phyloP scores from a whole-genome alignment of 2,888 invertebrate genomes.

The Nymphalis urticae region DNA sequence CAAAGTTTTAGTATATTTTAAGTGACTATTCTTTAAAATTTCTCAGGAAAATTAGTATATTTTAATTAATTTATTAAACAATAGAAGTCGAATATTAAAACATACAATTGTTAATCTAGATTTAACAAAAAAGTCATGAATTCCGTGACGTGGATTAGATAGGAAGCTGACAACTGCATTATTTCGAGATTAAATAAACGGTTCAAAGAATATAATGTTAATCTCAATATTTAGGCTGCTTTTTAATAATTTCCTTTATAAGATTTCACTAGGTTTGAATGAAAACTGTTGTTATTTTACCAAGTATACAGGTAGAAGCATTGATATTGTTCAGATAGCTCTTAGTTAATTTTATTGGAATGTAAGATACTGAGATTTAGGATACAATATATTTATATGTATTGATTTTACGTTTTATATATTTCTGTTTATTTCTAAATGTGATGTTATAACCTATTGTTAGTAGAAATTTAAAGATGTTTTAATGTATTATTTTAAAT shows the following conservation, averaged over 20 bases:
- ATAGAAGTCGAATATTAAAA: background rate
- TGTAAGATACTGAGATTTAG: background rate
- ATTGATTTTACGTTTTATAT: too few relatives aligned
- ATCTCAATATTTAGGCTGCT: too few relatives aligned
- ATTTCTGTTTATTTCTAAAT: background rate
- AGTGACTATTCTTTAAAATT: background rate
- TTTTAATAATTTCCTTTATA: too few relatives aligned
- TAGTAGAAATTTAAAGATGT: too few relatives aligned
- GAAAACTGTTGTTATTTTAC: too few relatives aligned
- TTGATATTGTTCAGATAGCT: too few relatives aligned
- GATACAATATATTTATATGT: background rate
- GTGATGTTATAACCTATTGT: too few relatives aligned
- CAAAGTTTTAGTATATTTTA: background rate
- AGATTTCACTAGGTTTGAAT: too few relatives aligned
- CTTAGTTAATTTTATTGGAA: background rate
- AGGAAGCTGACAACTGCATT: background rate
- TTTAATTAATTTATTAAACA: background rate
- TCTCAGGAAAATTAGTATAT: conserved; percentile 2
- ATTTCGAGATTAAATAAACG: too few relatives aligned
- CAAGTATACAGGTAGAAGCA: too few relatives aligned
- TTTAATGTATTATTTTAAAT: too few relatives aligned
- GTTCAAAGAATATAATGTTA: too few relatives aligned
- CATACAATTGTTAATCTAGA: background rate
- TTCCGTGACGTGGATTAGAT: background rate
- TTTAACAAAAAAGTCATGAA: background rate